Conservation (phyloP, 2,797 vertebrate genomes). For the Crocidura indochinensis region DNA sequence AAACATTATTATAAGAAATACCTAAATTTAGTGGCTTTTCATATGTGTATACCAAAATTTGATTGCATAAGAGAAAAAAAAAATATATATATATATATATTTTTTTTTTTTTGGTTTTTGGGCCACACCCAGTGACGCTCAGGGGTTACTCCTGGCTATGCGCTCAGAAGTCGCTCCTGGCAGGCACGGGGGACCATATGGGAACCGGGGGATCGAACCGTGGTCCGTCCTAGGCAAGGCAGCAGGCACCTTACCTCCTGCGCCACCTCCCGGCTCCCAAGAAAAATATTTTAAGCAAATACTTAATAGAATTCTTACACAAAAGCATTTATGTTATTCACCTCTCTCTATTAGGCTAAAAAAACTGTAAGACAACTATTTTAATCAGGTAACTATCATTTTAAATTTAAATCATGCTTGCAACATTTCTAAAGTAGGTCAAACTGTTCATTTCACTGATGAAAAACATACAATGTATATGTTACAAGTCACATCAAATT, state of each 20-base stretch:
- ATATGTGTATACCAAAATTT: constrained; percentile 30
- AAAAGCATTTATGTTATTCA: background rate
- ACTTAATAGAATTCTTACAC: constrained; percentile 5
- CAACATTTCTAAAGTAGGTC: constrained; percentile 42
- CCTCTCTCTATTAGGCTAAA: background rate
- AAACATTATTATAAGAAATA: constrained; percentile 45
- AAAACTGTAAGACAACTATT: constrained; percentile 3
- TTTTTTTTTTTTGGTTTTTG: no score
- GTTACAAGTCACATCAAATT: constrained; percentile 46
- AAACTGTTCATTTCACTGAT: constrained; percentile 52
- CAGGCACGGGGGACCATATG: no score
- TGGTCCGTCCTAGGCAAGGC: no score
- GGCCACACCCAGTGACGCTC: no score
- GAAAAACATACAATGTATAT: constrained; percentile 3
- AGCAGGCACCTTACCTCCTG: no score
- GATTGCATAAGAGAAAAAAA: constrained; percentile 21
- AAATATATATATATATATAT: no score
- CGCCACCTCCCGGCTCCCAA: no score
- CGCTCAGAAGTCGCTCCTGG: no score
- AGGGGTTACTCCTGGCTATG: no score
- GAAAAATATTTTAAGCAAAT: background rate
- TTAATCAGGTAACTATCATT: background rate
- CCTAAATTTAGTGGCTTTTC: constrained; percentile 26
- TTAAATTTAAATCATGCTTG: constrained; percentile 54
- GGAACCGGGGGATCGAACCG: no score